Evolutionary conservation across 2,888 invertebrate species (phyloP).

Genomic region (Amphipoea lucens): DNA sequence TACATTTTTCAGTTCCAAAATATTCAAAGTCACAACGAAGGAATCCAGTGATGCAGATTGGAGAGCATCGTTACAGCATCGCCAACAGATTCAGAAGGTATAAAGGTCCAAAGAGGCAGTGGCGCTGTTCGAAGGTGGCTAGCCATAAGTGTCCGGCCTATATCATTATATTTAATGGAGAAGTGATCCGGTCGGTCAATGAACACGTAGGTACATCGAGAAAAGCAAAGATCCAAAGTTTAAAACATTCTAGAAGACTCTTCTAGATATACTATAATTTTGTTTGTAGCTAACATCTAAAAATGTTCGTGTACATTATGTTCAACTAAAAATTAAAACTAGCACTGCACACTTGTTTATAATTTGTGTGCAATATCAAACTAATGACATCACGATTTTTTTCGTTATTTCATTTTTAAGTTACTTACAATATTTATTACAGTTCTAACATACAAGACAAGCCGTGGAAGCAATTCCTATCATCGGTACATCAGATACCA

Average conservation of each 20-base stretch:
- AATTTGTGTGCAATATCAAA: neutral
- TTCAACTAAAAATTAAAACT: neutral
- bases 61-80: conserved; percentile 30
- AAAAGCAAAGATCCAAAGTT: neutral
- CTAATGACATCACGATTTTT: neutral
- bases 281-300: no score
- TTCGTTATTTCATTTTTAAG: neutral
- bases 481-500: neutral
- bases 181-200: neutral
- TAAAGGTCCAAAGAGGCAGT: neutral
- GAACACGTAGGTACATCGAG: neutral
- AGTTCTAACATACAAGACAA: neutral
- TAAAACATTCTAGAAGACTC: neutral
- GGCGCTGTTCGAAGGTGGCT: neutral
- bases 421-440: neutral
- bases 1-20: neutral
- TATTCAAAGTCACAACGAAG: conserved; percentile 54
- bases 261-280: neutral
- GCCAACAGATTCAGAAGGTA: neutral
- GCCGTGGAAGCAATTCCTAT: neutral
- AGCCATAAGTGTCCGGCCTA: neutral
- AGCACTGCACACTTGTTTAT: neutral
- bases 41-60: conserved; percentile 60
- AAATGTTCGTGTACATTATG: no score
- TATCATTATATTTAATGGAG: neutral